Base-by-base conservation (phyloP, 1,140 invertebrate genomes). In the Drosophila quadrilineata region DNA sequence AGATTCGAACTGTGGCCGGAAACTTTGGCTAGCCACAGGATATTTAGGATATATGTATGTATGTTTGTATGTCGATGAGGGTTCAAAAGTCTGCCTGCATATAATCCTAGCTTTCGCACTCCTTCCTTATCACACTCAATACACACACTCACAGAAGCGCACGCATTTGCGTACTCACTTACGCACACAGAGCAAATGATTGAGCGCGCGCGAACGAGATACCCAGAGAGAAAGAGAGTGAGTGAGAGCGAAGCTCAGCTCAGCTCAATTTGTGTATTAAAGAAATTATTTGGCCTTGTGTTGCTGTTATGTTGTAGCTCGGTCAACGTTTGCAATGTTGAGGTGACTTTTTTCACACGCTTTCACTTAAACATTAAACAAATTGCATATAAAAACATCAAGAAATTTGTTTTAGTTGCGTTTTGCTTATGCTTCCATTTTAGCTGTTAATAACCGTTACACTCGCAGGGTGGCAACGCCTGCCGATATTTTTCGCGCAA, bases 321-420 rank as follows among this genome's bases (percentile, higher is more conserved):
- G 43, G 58, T 45, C 52, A 56, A n/a, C n/a, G 19, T 22, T 33
- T 33, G 46, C 59, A 73, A 73, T 59, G 60, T 73, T 54, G 40
- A 59, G 62, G 50, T 48, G 41, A 54, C 63, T 58, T 59, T 76
- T 84, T 82, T 84, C 76, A 84, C 77, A 85, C 77, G 79, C 77
- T 82, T 82, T 82, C 77, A 82, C 77, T 84, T 62, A 50, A 40
- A 84, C 58, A 68, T 53, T 46, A 54, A 75, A n/a, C n/a, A n/a
- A n/a, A n/a, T n/a, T n/a, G n/a, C n/a, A n/a, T n/a, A n/a, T n/a
- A 41, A 48, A 52, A 71, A 66, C 43, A 38, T 54, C 40, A 58
- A 69, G 58, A 70, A 56, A 65, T 49, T 46, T 41, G 24, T 22
- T 28, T 62, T 40, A 10, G 16, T 16, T 50, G 28, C 45, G 28